A percentile compares a stretch with the other conserved stretches of the same genome.
Evolutionary conservation across 2,888 invertebrate species (phyloP).

Genomic region (Hermaeophaga mercurialis): DNA sequence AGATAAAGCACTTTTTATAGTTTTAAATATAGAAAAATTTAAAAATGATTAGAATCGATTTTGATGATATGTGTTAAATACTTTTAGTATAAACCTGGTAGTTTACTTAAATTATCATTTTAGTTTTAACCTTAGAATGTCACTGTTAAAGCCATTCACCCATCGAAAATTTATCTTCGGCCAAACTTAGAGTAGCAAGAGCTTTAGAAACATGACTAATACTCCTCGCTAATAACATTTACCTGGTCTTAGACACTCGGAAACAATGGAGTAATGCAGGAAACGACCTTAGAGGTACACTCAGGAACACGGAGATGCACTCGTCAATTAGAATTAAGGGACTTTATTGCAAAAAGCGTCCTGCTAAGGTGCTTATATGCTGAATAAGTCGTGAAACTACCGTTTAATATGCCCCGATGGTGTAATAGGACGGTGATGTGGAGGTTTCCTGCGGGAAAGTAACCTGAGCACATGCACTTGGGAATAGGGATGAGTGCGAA

Average conservation of each 20-base stretch:
- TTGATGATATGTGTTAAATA: too few relatives aligned
- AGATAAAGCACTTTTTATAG: too few relatives aligned
- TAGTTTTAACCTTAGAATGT: too few relatives aligned
- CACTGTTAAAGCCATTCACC: neutral
- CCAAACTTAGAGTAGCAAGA: neutral
- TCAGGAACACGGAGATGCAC: slow-evolving; percentile 26
- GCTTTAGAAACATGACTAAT: slow-evolving; percentile 12
- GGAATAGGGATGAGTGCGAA: neutral
- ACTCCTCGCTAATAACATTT: slow-evolving; percentile 1
- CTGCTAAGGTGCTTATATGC: slow-evolving; percentile 26
- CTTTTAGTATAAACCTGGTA: too few relatives aligned
- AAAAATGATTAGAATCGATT: too few relatives aligned
- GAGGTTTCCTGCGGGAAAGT: slow-evolving; percentile 1
- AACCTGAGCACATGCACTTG: neutral
- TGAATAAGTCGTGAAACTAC: slow-evolving; percentile 32
- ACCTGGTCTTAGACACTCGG: slow-evolving; percentile 3
- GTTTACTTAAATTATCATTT: too few relatives aligned
- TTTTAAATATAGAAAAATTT: too few relatives aligned
- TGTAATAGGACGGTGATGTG: slow-evolving; percentile 23
- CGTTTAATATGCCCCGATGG: slow-evolving; percentile 42
- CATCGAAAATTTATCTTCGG: neutral
- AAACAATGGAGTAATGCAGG: slow-evolving; percentile 15
- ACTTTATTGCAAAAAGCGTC: slow-evolving; percentile 36
- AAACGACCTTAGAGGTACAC: slow-evolving; percentile 12
- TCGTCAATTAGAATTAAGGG: slow-evolving; percentile 39